Base-by-base conservation (phyloP, 2,113 vertebrate species). In the Nesospiza acunhae region DNA sequence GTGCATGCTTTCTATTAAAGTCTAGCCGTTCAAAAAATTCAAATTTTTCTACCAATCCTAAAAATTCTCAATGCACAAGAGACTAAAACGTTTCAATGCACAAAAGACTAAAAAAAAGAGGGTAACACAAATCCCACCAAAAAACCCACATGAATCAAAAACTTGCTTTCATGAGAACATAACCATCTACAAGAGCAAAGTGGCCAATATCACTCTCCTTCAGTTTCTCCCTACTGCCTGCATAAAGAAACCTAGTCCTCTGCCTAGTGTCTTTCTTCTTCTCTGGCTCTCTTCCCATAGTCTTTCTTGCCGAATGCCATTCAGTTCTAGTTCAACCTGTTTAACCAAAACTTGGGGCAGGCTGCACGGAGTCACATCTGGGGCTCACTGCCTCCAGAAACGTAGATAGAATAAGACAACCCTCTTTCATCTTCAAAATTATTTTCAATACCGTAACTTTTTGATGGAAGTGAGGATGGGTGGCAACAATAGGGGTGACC, bases 351-450 rank as follows among this genome's bases (percentile, higher is more conserved):
- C 13, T 66, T 64, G 24, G 6, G 15, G 5, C 22, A 66, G 49
- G 27, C 39, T 76, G 10, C 10, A 53, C 6, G 42, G 20, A 59
- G 16, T 41, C 31, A 30, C 7, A 22, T 22, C 11, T 41, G 27
- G 26, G 19, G 24, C n/a, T 79, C 21, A 13, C 17, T 75, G 37
- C 15, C 26, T 79, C 49, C 42, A 49, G 33, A 49, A 59, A 68
- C 0, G 0, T 15, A 53, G 17, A 28, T 37, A 37, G 11, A 35
- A 37, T 47, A 79, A 92, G 27, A 11, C 11, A 2, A 83, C 22
- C 6, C 10, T 67, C 44, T 70, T 82, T 59, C 59, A 75, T 49
- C 13, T 59, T 85, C 33, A 79, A 75, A 77, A 74, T 62, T 52
- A 19, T 49, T 67, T 85, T 72, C 27, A 85, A 83, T 53, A 6